phyloP scores from a whole-genome alignment of 2,797 vertebrate genomes.

The Sebastes flavidus region DNA sequence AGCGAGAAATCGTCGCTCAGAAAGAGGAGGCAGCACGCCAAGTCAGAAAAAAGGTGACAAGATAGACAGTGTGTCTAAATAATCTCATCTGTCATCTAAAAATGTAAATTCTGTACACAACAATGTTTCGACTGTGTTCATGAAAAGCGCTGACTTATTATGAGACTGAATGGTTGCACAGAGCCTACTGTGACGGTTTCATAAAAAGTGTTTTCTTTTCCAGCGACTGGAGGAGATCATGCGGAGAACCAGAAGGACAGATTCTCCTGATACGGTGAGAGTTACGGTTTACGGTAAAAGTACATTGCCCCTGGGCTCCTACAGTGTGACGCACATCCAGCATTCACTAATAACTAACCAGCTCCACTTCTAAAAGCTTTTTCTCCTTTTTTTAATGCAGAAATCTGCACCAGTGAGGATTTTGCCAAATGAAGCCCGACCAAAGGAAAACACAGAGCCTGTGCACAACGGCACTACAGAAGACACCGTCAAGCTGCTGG shows the following conservation, averaged over 20 bases:
- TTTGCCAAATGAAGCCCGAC: slow-evolving; percentile 58
- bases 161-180: not conserved
- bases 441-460: slow-evolving; percentile 89
- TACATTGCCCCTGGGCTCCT: slow-evolving; percentile 32
- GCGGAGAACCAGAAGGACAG: slow-evolving; percentile 93
- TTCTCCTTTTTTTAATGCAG: slow-evolving; percentile 38
- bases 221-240: slow-evolving; percentile 98
- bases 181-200: not conserved
- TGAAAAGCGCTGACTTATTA: not conserved
- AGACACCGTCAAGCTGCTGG: slow-evolving; percentile 84
- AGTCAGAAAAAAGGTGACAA: slow-evolving; percentile 91
- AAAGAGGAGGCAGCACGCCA: slow-evolving; percentile 92
- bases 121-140: not conserved
- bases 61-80: not conserved
- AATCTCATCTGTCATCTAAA: not conserved
- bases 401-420: slow-evolving; percentile 57
- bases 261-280: slow-evolving; percentile 88
- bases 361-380: slow-evolving; percentile 13
- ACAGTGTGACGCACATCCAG: slow-evolving; percentile 44
- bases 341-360: slow-evolving; percentile 7
- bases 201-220: slow-evolving; percentile 49
- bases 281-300: slow-evolving; percentile 20
- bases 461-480: slow-evolving; percentile 85
- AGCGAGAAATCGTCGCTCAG: slow-evolving; percentile 90
- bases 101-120: not conserved